Evolutionary conservation across 2,888 invertebrate species (phyloP).

Genomic region (Himalopsyche japonica): DNA sequence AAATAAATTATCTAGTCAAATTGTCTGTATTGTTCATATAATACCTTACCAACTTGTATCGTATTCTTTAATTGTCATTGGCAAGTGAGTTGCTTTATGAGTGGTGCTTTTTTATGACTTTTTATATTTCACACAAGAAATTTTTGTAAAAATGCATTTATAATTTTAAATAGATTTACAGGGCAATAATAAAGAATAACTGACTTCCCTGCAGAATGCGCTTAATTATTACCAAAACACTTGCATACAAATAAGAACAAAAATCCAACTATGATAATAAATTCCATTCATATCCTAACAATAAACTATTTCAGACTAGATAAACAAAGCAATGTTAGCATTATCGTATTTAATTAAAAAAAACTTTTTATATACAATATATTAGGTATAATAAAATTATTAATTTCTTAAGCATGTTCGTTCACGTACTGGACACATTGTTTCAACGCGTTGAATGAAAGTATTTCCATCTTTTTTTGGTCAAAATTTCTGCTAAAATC

Average conservation of each 20-base stretch:
- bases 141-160: neutral
- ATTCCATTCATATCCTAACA: neutral
- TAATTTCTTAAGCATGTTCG: no score
- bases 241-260: neutral
- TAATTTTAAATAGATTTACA: neutral
- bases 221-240: neutral
- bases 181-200: neutral
- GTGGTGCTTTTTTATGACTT: neutral
- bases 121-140: neutral
- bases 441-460: no score
- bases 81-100: neutral
- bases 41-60: neutral
- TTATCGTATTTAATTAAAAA: no score
- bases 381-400: no score
- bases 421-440: no score
- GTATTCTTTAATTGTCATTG: neutral
- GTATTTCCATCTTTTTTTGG: no score
- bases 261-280: neutral
- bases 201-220: neutral
- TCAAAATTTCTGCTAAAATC: no score
- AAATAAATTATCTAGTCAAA: no score
- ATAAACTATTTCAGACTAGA: no score
- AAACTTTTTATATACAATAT: no score
- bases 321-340: no score
- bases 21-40: no score